These are phyloP conservation scores for Ctenochaetus hawaiiensis DNA, from an alignment of 2,797 vertebrate species.

Conservation along the genomic window DNA sequence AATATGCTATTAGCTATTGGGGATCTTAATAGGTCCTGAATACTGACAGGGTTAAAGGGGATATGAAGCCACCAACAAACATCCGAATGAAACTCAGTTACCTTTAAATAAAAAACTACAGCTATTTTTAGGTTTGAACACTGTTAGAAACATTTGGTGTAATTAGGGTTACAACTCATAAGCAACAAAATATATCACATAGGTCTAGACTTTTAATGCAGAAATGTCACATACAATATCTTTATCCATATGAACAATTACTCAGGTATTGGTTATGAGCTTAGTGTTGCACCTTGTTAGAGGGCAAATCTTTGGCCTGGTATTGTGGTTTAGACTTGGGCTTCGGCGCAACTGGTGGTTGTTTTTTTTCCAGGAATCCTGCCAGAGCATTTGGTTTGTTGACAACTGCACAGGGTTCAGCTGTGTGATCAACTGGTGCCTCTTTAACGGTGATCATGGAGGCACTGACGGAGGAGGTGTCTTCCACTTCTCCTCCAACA, in stretches of 20 bases:
- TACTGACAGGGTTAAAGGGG: too few relatives aligned
- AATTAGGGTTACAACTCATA: too few relatives aligned
- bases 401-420: slow-evolving; percentile 28
- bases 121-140: too few relatives aligned
- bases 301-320: slow-evolving; percentile 51
- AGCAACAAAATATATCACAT: too few relatives aligned
- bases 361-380: slow-evolving; percentile 38
- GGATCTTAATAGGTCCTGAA: too few relatives aligned
- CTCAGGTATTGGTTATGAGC: not conserved
- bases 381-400: slow-evolving; percentile 38
- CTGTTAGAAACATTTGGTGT: too few relatives aligned
- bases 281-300: slow-evolving; percentile 65
- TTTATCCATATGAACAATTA: slow-evolving; percentile 9
- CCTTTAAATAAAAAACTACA: too few relatives aligned
- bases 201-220: not conserved
- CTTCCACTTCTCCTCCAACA: slow-evolving; percentile 77
- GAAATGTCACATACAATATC: not conserved
- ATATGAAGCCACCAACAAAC: too few relatives aligned
- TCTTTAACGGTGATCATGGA: slow-evolving; percentile 60
- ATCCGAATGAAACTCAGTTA: too few relatives aligned
- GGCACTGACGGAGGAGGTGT: slow-evolving; percentile 64
- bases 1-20: too few relatives aligned
- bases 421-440: slow-evolving; percentile 14
- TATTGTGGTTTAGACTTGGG: slow-evolving; percentile 54
- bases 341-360: slow-evolving; percentile 52